Evolutionary conservation across 2,113 vertebrate genomes (phyloP).

Genomic region (Enhydra lutris): DNA sequence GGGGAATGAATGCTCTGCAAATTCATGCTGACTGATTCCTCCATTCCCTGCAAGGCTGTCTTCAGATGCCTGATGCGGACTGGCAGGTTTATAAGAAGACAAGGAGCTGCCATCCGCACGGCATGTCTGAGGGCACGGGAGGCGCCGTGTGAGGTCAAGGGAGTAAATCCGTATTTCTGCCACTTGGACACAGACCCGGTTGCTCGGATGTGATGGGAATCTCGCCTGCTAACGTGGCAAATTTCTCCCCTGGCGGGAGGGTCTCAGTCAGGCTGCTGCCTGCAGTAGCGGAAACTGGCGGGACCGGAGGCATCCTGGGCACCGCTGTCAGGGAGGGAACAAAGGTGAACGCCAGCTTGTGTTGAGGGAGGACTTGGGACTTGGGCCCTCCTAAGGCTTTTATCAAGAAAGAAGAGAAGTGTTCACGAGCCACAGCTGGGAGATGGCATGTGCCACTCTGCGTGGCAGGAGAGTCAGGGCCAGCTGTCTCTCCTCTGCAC

Average conservation of each 20-base stretch:
- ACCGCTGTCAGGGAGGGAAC: slow-evolving; percentile 47
- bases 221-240: not conserved
- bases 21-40: not conserved
- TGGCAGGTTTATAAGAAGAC: slow-evolving; percentile 11
- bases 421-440: not conserved
- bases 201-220: slow-evolving; percentile 7
- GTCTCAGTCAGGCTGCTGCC: not conserved
- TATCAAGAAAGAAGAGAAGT: slow-evolving; percentile 31
- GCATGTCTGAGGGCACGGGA: not conserved
- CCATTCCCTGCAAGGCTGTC: not conserved
- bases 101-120: not conserved
- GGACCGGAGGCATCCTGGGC: not conserved
- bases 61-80: not conserved
- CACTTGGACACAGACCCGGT: slow-evolving; percentile 28
- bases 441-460: not conserved
- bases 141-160: not conserved
- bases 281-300: not conserved
- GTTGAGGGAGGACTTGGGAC: not conserved
- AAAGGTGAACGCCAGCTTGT: not conserved
- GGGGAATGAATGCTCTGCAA: not conserved
- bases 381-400: not conserved
- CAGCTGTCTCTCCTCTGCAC: not conserved
- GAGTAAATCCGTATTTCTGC: slow-evolving; percentile 39
- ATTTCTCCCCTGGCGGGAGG: not conserved
- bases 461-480: not conserved